Conservation (phyloP, 2,888 invertebrate genomes). For the Omphaloscelis lunosa region DNA sequence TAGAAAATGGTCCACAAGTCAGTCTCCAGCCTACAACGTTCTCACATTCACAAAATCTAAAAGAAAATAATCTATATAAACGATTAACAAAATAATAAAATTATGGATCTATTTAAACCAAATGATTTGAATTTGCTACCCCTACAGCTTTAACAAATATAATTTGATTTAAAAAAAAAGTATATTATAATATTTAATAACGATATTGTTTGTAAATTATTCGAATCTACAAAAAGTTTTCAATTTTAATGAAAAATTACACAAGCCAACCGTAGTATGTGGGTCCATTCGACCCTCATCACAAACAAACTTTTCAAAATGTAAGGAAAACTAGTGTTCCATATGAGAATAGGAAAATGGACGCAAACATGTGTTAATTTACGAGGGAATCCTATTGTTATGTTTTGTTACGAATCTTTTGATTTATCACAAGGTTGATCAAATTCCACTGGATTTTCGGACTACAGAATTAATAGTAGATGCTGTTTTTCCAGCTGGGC, state of each 20-base stretch:
- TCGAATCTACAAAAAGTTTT: slow-evolving; percentile 24
- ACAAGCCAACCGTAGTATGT: slow-evolving; percentile 12
- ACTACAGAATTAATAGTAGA: neutral
- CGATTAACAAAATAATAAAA: too few relatives aligned
- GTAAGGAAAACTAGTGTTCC: slow-evolving; percentile 40
- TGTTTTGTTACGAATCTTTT: slow-evolving; percentile 14
- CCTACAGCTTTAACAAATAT: too few relatives aligned
- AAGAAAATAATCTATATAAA: too few relatives aligned
- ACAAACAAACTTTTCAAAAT: slow-evolving; percentile 61
- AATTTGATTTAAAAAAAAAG: too few relatives aligned
- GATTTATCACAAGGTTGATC: neutral
- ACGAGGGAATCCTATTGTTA: neutral
- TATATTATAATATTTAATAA: too few relatives aligned
- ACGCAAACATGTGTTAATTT: slow-evolving; percentile 35
- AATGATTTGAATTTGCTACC: too few relatives aligned
- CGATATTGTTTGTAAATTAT: neutral
- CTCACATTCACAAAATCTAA: too few relatives aligned
- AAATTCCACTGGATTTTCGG: neutral
- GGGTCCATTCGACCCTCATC: slow-evolving; percentile 58
- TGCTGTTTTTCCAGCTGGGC: too few relatives aligned
- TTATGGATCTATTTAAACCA: too few relatives aligned
- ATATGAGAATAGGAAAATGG: slow-evolving; percentile 25
- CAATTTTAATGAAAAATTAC: slow-evolving; percentile 60
- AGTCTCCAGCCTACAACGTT: too few relatives aligned
- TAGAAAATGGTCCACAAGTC: too few relatives aligned